Conservation (phyloP, 2,113 vertebrate species). For the Albula glossodonta region DNA sequence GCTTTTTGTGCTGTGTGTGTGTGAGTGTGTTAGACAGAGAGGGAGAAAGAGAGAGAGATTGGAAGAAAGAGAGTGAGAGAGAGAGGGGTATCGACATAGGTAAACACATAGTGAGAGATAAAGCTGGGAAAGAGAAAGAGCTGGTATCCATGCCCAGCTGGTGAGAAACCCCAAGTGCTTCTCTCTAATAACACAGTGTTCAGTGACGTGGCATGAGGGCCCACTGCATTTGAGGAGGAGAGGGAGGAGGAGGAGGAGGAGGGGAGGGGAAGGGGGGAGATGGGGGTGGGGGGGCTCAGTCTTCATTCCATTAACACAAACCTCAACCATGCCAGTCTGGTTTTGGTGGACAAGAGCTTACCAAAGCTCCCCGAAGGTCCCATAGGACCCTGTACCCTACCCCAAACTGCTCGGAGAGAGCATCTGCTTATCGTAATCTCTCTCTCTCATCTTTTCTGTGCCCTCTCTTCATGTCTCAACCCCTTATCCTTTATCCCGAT, state of each 20-base stretch:
- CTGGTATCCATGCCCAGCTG: constrained; percentile 48
- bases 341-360: constrained; percentile 49
- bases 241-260: constrained; percentile 45
- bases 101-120: neutral
- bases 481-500: neutral
- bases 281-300: constrained; percentile 31
- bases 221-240: constrained; percentile 44
- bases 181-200: constrained; percentile 45
- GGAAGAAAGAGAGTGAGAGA: neutral
- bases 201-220: constrained; percentile 67
- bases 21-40: constrained; percentile 7
- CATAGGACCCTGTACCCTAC: constrained; percentile 69
- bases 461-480: neutral
- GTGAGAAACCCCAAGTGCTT: constrained; percentile 26
- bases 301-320: constrained; percentile 45
- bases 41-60: neutral
- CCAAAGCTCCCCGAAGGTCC: constrained; percentile 77
- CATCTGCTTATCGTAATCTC: neutral
- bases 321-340: constrained; percentile 53
- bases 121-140: constrained; percentile 38
- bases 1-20: neutral
- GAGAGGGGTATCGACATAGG: neutral
- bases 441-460: neutral
- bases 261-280: constrained; percentile 45
- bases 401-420: neutral